These are phyloP conservation scores for Sebastes iracundus DNA, from an alignment of 2,797 vertebrate species.

Conservation along the genomic window DNA sequence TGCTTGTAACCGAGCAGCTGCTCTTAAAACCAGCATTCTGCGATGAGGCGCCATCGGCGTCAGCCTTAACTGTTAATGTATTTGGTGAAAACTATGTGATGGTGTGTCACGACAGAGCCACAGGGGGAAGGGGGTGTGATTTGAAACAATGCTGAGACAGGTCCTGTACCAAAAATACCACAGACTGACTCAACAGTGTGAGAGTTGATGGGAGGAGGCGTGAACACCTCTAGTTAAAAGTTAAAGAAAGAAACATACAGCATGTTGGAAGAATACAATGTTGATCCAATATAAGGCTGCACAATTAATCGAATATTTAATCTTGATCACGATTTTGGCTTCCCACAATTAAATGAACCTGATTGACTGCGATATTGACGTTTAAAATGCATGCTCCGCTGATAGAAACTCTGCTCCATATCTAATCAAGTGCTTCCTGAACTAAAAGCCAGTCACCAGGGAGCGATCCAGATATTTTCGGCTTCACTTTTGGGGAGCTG, in stretches of 20 bases:
- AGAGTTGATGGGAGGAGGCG: background rate
- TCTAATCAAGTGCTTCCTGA: no score
- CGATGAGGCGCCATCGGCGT: background rate
- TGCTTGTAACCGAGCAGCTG: slow-evolving; percentile 9
- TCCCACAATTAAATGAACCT: no score
- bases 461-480: no score
- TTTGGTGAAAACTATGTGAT: background rate
- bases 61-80: slow-evolving; percentile 11
- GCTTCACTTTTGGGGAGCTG: no score
- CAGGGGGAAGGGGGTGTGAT: background rate
- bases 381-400: no score
- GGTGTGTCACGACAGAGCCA: slow-evolving; percentile 43
- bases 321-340: no score
- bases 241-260: background rate
- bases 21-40: background rate
- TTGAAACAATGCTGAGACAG: slow-evolving; percentile 38
- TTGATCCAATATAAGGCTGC: background rate
- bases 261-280: background rate
- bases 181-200: slow-evolving; percentile 21
- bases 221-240: slow-evolving; percentile 1
- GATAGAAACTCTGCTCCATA: no score
- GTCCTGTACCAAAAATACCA: slow-evolving; percentile 53
- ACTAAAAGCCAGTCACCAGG: no score
- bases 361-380: no score
- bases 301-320: no score